phyloP scores from a whole-genome alignment of 1,140 invertebrate species.

The Hylaeus volcanicus region DNA sequence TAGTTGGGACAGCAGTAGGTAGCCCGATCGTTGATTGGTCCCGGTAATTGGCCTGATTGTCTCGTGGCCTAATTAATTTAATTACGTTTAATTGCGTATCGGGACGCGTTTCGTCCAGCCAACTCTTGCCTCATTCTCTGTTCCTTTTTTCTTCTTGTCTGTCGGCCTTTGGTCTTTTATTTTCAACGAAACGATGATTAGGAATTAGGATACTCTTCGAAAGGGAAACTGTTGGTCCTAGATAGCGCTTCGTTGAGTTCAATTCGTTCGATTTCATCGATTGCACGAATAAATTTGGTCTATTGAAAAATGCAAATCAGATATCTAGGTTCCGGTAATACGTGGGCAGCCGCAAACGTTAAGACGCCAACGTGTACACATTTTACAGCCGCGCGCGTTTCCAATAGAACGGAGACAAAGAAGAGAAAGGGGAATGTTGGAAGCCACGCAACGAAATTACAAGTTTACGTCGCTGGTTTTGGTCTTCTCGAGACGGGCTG shows the following conservation, averaged over 20 bases:
- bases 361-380: neutral
- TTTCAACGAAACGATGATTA: neutral
- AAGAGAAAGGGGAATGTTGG: conserved; percentile 12
- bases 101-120: conserved; percentile 12
- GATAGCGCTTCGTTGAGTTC: too few species aligned
- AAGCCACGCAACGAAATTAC: conserved; percentile 58
- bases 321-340: conserved; percentile 6
- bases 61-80: conserved; percentile 77
- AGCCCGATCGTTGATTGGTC: conserved; percentile 74
- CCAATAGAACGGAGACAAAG: conserved; percentile 35
- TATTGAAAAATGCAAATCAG: conserved; percentile 19
- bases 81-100: conserved; percentile 74
- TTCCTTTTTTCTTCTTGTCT: neutral
- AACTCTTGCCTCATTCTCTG: conserved; percentile 5
- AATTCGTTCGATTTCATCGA: conserved; percentile 30
- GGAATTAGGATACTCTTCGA: neutral
- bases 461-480: conserved; percentile 63
- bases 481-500: conserved; percentile 53
- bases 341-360: conserved; percentile 26
- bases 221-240: too few species aligned
- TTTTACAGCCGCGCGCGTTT: conserved; percentile 40
- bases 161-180: neutral
- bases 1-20: conserved; percentile 41
- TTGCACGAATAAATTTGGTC: conserved; percentile 29
- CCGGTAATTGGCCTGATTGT: conserved; percentile 78